These are phyloP conservation scores for Luehdorfia chinensis DNA, from an alignment of 1,140 invertebrate species.

Conservation along the genomic window DNA sequence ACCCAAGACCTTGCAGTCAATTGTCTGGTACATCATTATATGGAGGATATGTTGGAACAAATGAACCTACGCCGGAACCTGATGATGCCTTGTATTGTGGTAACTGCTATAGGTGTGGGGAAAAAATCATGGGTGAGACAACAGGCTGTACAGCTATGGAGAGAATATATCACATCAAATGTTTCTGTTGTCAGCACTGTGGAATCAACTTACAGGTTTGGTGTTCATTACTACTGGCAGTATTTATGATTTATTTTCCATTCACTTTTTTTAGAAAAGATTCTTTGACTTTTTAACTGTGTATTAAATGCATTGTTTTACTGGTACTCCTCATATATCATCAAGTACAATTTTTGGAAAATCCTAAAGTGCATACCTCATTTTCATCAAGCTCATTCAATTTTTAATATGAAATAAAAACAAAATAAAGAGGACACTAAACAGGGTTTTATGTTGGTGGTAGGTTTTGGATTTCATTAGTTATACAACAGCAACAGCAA, in stretches of 20 bases:
- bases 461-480: too few relatives aligned
- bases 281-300: background rate
- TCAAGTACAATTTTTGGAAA: too few relatives aligned
- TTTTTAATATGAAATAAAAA: too few relatives aligned
- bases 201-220: conserved; percentile 85
- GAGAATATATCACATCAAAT: conserved; percentile 96
- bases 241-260: conserved; percentile 5
- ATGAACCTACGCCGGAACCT: conserved; percentile 84
- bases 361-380: too few relatives aligned
- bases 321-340: too few relatives aligned
- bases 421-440: too few relatives aligned
- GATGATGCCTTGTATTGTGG: conserved; percentile 87
- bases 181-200: conserved; percentile 96
- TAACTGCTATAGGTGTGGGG: conserved; percentile 92
- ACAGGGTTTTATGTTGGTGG: too few relatives aligned
- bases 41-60: conserved; percentile 84
- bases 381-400: too few relatives aligned
- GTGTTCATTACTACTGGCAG: too few relatives aligned
- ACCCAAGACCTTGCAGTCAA: conserved; percentile 89
- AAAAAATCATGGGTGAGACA: conserved; percentile 95
- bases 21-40: conserved; percentile 86
- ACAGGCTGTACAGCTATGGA: conserved; percentile 98
- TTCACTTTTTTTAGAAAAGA: conserved; percentile 1
- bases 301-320: background rate
- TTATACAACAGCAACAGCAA: too few relatives aligned